These are phyloP conservation scores for Dynastes hyllus DNA, from an alignment of 2,888 invertebrate genomes.

Conservation along the genomic window DNA sequence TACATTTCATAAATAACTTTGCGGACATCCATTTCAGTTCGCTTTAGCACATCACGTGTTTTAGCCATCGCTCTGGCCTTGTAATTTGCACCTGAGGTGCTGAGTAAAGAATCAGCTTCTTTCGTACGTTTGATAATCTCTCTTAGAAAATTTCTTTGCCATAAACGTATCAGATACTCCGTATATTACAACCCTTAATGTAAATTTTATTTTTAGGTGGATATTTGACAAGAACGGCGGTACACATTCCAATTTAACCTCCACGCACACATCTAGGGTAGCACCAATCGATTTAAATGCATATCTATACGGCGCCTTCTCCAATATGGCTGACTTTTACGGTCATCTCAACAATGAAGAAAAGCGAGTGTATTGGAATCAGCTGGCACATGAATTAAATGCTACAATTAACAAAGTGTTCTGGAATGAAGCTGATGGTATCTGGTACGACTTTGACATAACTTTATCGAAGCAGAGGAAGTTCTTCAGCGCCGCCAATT, in stretches of 20 bases:
- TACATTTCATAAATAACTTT: no score
- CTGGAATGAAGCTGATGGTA: constrained; percentile 83
- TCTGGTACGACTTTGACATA: constrained; percentile 88
- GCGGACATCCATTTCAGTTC: no score
- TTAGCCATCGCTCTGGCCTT: no score
- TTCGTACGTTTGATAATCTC: not conserved
- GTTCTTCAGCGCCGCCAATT: constrained; percentile 71
- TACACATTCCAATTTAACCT: constrained; percentile 74
- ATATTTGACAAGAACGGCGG: constrained; percentile 76
- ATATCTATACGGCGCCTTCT: constrained; percentile 81
- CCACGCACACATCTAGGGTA: constrained; percentile 79
- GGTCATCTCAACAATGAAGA: constrained; percentile 64
- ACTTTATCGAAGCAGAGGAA: constrained; percentile 73
- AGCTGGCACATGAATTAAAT: constrained; percentile 74
- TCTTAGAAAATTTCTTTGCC: no score
- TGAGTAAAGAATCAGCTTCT: no score
- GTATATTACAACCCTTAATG: not conserved
- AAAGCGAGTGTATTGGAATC: constrained; percentile 70
- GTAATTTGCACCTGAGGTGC: no score
- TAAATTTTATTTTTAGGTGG: constrained; percentile 72
- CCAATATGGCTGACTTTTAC: constrained; percentile 77
- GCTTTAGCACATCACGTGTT: no score
- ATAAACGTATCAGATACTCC: no score
- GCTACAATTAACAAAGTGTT: constrained; percentile 79
- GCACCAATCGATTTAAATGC: constrained; percentile 90